These are phyloP conservation scores for Cygnus olor DNA, from an alignment of 2,797 vertebrate genomes.

Conservation along the genomic window DNA sequence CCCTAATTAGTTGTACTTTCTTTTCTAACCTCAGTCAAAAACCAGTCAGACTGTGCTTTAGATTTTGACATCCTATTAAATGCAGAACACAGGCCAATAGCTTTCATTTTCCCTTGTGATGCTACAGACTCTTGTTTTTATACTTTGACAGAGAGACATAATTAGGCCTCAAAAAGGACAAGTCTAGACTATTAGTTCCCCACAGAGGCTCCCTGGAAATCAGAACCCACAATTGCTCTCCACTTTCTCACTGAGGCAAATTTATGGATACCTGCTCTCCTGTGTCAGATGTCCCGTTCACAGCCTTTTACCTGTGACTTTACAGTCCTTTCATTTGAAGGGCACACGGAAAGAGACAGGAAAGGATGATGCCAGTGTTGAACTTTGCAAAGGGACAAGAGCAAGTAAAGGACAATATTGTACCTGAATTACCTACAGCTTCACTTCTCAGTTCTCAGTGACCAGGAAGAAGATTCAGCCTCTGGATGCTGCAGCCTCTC, in stretches of 20 bases:
- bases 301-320: conserved; percentile 13
- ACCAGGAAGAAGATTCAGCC: not conserved
- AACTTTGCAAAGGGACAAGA: not conserved
- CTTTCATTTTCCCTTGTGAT: conserved; percentile 70
- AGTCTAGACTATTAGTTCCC: conserved; percentile 52
- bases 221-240: conserved; percentile 44
- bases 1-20: conserved; percentile 68
- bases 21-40: conserved; percentile 69
- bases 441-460: not conserved
- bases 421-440: not conserved
- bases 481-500: not conserved
- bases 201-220: conserved; percentile 61
- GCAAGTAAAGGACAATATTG: not conserved
- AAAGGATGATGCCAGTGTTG: not conserved
- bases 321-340: conserved; percentile 1
- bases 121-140: conserved; percentile 49
- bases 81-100: conserved; percentile 63
- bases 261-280: not conserved
- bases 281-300: not conserved
- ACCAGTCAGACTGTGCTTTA: conserved; percentile 60
- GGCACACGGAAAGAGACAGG: not conserved
- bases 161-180: conserved; percentile 73
- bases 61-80: conserved; percentile 74
- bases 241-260: conserved; percentile 17
- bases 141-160: conserved; percentile 67